Evolutionary conservation across 2,888 invertebrate species (phyloP).

Genomic region (Lasioglossum zephyrum): DNA sequence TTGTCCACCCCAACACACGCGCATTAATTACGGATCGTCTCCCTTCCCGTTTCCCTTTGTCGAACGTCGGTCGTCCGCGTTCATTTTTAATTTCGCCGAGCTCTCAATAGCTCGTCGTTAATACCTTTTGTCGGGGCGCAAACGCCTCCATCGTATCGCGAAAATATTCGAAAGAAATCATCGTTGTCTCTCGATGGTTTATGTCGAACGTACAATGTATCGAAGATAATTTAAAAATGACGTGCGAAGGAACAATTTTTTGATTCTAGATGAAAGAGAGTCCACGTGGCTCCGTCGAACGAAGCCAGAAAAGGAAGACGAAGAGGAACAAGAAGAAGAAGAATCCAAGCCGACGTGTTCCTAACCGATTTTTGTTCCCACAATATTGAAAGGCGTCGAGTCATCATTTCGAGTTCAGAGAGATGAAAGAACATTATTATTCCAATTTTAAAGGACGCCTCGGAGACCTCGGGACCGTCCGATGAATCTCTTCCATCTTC

Average conservation of each 20-base stretch:
- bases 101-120: slow-evolving; percentile 62
- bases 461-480: slow-evolving; percentile 57
- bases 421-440: slow-evolving; percentile 83
- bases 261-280: slow-evolving; percentile 21
- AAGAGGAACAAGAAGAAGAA: slow-evolving; percentile 63
- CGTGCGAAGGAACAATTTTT: neutral
- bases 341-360: slow-evolving; percentile 72
- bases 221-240: neutral
- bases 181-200: neutral
- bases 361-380: slow-evolving; percentile 81
- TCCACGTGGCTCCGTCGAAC: slow-evolving; percentile 36
- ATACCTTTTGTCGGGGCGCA: slow-evolving; percentile 57
- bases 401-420: slow-evolving; percentile 82
- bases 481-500: slow-evolving; percentile 73
- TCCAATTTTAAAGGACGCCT: slow-evolving; percentile 83
- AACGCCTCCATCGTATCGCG: slow-evolving; percentile 39
- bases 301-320: slow-evolving; percentile 27
- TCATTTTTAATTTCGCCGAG: slow-evolving; percentile 64
- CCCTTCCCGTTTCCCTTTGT: slow-evolving; percentile 60
- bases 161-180: slow-evolving; percentile 16
- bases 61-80: slow-evolving; percentile 40
- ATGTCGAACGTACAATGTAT: neutral
- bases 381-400: slow-evolving; percentile 83
- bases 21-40: slow-evolving; percentile 76
- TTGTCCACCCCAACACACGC: neutral